Evolutionary conservation across 2,113 vertebrate genomes (phyloP), one percentile per base, ranked within the genome.

Genomic region (Choloepus hoffmanni): DNA sequence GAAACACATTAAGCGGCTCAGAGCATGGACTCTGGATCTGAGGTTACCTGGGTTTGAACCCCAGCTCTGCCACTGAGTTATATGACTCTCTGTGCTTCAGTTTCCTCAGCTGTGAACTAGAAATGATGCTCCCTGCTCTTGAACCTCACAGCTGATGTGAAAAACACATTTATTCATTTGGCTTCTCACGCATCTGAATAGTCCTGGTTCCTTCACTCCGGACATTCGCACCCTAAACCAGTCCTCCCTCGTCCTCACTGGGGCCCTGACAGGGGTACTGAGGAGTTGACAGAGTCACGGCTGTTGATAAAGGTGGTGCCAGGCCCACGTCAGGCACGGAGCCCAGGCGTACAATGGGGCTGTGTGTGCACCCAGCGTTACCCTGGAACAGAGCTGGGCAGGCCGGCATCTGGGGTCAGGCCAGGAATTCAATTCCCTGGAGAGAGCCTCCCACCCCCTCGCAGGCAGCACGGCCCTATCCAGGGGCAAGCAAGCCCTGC

Each of bases 321-420:
- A 97, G 95, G 94, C 88, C 96, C 82, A 40, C 18, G 28, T 92
- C 3, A 18, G 96, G 97, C 96, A 72, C 11, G 14, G 92, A 92
- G 94, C 96, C 96, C 95, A 85, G 87, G 82, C 93, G 3, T 58
- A 98, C 98, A 98, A 98, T 97, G 96, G 93, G 63, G 86, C 95
- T 96, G 91, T 97, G 96, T 98, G 93, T 97, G 89, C 81, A 76
- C 87, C 97, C 94, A 77, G 97, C 33, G 13, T 95, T 94, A 95
- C 78, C 92, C 95, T 68, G 85, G 53, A 89, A 95, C 79, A 7
- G 94, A 85, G 95, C 94, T 89, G 81, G 89, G 90, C 96, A 97
- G 94, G 89, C 87, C 13, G 33, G 96, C 94, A 92, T 85, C 95
- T 96, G 96, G 86, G 97, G 93, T 92, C 86, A 76, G 74, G 96